Conservation (phyloP, 2,113 vertebrate species). For the Onychorhynchus coronatus region DNA sequence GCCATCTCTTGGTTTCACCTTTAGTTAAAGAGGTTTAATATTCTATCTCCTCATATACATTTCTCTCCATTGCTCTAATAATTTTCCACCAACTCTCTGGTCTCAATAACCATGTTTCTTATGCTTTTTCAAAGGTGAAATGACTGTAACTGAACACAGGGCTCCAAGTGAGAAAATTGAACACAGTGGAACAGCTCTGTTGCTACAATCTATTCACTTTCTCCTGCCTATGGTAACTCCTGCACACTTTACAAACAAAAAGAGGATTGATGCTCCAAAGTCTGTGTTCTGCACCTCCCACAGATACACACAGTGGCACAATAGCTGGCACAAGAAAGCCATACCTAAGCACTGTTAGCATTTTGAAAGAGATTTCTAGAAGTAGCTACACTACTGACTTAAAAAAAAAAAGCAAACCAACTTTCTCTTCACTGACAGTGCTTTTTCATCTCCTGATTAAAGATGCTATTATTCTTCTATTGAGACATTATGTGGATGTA, state of each 20-base stretch:
- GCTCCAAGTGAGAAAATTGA: neutral
- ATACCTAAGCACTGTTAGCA: neutral
- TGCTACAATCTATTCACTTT: neutral
- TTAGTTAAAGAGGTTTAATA: neutral
- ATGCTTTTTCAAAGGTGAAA: neutral
- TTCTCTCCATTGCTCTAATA: neutral
- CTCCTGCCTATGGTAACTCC: neutral
- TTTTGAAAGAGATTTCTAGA: neutral
- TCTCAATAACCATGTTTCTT: neutral
- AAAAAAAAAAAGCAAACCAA: neutral
- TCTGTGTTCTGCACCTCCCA: neutral
- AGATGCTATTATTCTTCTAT: neutral
- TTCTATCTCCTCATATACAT: neutral
- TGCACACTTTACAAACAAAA: neutral
- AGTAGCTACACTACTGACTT: neutral
- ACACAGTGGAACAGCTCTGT: neutral
- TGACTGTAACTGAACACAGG: neutral
- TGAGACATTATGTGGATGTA: neutral
- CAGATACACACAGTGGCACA: neutral
- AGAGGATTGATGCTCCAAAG: neutral
- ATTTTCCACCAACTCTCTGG: neutral
- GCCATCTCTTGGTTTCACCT: neutral
- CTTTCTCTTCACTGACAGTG: neutral
- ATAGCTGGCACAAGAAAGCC: neutral
- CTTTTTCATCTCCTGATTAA: neutral